A percentile compares a stretch with the other conserved stretches of the same genome.
Evolutionary conservation across 2,888 invertebrate species (phyloP).

Genomic region (Monochamus alternatus): DNA sequence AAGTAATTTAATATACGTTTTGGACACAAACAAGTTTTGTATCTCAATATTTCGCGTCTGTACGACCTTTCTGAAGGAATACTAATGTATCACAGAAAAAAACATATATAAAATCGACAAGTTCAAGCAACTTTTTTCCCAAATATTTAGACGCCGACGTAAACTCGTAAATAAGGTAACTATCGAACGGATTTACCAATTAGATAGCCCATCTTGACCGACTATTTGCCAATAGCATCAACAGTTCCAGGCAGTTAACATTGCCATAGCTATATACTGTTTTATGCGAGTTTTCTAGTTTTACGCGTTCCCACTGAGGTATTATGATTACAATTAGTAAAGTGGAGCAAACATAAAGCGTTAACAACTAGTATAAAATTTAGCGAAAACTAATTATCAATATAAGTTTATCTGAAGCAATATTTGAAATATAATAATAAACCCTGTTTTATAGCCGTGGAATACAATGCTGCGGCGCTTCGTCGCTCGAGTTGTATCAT

Average conservation of each 20-base stretch:
- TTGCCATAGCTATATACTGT: conserved; percentile 25
- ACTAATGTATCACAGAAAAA: neutral
- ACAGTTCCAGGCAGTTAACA: conserved; percentile 31
- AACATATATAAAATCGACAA: conserved; percentile 17
- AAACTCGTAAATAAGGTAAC: conserved; percentile 27
- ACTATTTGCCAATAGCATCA: conserved; percentile 31
- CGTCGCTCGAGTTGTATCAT: conserved; percentile 17
- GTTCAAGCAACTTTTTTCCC: conserved; percentile 21
- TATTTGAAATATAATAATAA: conserved; percentile 37
- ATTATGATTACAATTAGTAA: conserved; percentile 37
- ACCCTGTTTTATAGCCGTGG: conserved; percentile 14
- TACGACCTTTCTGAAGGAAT: conserved; percentile 15
- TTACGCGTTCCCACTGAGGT: conserved; percentile 29
- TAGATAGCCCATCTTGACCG: conserved; percentile 33
- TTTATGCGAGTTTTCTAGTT: conserved; percentile 31
- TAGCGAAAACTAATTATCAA: conserved; percentile 39
- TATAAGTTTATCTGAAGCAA: conserved; percentile 30
- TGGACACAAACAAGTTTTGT: conserved; percentile 8
- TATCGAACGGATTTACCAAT: conserved; percentile 20
- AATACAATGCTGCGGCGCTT: conserved; percentile 10
- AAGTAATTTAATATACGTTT: conserved; percentile 1
- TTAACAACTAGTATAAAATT: conserved; percentile 38
- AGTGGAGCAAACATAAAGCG: conserved; percentile 41
- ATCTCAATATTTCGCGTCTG: neutral
- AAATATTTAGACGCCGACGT: conserved; percentile 31